Evolutionary conservation across 1,140 invertebrate species (phyloP).

Genomic region (Bombyx mori): ASM3026992v2 NC_085132.1:9692001-9692500

Average conservation of each 20-base stretch:
- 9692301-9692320: constrained; percentile 75
- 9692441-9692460: not conserved
- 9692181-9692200: constrained; percentile 94
- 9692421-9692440: constrained; percentile 8
- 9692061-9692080: constrained; percentile 91
- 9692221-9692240: constrained; percentile 90
- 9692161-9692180: constrained; percentile 92
- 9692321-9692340: constrained; percentile 65
- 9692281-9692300: constrained; percentile 77
- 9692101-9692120: constrained; percentile 93
- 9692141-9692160: constrained; percentile 92
- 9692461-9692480: constrained; percentile 10
- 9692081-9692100: constrained; percentile 93
- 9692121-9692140: constrained; percentile 84
- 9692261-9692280: constrained; percentile 76
- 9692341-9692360: constrained; percentile 68
- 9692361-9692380: constrained; percentile 66
- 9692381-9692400: constrained; percentile 49
- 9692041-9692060: constrained; percentile 84
- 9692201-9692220: constrained; percentile 89
- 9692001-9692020: constrained; percentile 89
- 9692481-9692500: constrained; percentile 8
- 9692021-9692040: constrained; percentile 89
- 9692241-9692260: constrained; percentile 77
- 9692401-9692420: constrained; percentile 29